A percentile compares a stretch with the other conserved stretches of the same genome.
These are phyloP conservation scores for Phenganax subtilis DNA, from an alignment of 92 coral and sea anemone genomes.

Conservation along the genomic window DNA sequence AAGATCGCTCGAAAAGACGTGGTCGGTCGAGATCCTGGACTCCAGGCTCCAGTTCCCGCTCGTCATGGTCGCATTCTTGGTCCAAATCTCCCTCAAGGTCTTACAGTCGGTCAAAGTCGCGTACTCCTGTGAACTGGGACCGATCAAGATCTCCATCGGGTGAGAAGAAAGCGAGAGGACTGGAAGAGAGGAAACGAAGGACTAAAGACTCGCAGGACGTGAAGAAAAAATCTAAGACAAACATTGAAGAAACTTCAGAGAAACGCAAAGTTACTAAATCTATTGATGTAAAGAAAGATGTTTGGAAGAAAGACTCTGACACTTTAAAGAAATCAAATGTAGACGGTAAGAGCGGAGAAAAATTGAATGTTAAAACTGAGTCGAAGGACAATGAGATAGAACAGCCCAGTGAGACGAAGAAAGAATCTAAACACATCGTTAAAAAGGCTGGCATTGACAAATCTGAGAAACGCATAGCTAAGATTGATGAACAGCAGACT, in stretches of 20 bases:
- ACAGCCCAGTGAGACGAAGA: neutral
- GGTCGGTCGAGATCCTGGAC: constrained; percentile 68
- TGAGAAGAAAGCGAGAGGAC: constrained; percentile 1
- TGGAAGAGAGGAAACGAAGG: constrained; percentile 6
- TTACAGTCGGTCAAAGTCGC: constrained; percentile 67
- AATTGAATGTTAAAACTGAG: neutral
- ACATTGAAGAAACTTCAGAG: neutral
- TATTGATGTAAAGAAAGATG: neutral
- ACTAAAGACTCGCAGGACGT: neutral
- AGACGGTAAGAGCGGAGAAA: neutral
- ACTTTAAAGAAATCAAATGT: neutral
- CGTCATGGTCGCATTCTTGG: constrained; percentile 64
- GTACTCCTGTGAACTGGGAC: constrained; percentile 99
- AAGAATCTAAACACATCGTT: neutral
- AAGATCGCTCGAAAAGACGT: constrained; percentile 63
- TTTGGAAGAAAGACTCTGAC: neutral
- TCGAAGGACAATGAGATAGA: neutral
- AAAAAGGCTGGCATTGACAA: neutral
- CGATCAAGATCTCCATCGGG: constrained; percentile 71
- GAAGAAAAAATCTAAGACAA: constrained; percentile 18
- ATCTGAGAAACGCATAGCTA: neutral
- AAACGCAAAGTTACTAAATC: neutral
- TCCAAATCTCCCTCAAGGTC: constrained; percentile 67
- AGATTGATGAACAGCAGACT: neutral
- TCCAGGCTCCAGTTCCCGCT: constrained; percentile 65